A percentile compares a stretch with the other conserved stretches of the same genome.
These are phyloP conservation scores for Coelogynopora nodosa DNA, from an alignment of 2,888 invertebrate species.

Conservation along the genomic window DNA sequence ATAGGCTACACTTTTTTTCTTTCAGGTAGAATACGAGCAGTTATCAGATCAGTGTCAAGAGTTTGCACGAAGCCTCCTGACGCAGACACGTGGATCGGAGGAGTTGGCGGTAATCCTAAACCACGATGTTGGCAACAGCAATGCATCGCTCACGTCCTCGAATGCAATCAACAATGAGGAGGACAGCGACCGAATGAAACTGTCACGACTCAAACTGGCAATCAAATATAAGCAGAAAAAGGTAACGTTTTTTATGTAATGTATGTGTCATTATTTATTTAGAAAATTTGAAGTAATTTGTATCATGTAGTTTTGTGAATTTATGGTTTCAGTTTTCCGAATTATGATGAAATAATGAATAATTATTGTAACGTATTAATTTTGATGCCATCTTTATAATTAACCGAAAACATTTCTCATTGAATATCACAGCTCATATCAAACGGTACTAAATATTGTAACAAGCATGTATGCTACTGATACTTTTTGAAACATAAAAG, in stretches of 20 bases:
- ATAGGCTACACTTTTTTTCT: not conserved
- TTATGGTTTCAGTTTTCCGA: too few relatives aligned
- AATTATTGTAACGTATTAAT: too few relatives aligned
- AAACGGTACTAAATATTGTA: too few relatives aligned
- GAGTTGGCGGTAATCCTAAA: constrained; percentile 91
- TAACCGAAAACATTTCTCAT: too few relatives aligned
- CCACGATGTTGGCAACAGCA: constrained; percentile 66
- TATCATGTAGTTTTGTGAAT: too few relatives aligned
- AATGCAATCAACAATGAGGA: not conserved
- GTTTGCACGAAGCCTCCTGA: constrained; percentile 89
- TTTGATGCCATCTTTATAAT: too few relatives aligned
- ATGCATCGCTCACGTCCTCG: constrained; percentile 47
- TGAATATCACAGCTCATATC: too few relatives aligned
- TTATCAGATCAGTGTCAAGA: constrained; percentile 68
- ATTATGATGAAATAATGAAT: too few relatives aligned
- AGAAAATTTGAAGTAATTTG: too few relatives aligned
- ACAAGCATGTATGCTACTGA: not conserved
- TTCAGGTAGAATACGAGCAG: constrained; percentile 40
- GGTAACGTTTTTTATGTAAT: too few relatives aligned
- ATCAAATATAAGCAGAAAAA: constrained; percentile 94
- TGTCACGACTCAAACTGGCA: constrained; percentile 82
- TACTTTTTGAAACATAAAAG: not conserved
- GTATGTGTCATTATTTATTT: too few relatives aligned
- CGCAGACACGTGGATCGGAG: constrained; percentile 89
- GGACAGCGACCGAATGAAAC: constrained; percentile 27